phyloP scores from a whole-genome alignment of 2,888 invertebrate species.

The Teleiodes luculella region DNA sequence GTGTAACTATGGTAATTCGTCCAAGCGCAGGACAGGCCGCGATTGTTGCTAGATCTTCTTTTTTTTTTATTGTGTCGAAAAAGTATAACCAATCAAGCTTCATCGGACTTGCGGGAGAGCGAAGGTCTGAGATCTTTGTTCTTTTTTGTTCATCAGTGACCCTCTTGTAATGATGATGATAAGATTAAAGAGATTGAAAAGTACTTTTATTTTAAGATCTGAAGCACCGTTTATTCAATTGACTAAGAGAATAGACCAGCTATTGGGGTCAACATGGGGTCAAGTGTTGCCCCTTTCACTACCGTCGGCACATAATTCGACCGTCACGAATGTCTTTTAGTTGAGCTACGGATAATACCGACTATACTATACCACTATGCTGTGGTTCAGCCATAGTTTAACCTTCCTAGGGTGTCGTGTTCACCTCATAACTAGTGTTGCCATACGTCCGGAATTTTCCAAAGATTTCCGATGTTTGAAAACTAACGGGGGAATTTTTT shows the following conservation, averaged over 20 bases:
- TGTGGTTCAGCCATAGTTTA: background rate
- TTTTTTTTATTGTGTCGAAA: too few species aligned
- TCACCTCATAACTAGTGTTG: background rate
- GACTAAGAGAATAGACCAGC: constrained; percentile 13
- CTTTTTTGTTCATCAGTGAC: too few species aligned
- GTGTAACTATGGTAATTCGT: too few species aligned
- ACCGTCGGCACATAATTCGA: constrained; percentile 21
- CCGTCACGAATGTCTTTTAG: constrained; percentile 17
- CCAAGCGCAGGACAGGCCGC: too few species aligned
- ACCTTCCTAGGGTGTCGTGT: background rate
- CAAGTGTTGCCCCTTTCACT: constrained; percentile 27
- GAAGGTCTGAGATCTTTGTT: too few species aligned
- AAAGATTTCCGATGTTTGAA: too few species aligned
- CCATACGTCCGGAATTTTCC: background rate
- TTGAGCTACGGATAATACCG: background rate
- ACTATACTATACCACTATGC: background rate
- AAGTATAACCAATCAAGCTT: too few species aligned
- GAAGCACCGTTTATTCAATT: background rate
- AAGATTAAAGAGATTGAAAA: background rate
- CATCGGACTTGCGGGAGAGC: too few species aligned
- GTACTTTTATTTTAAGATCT: too few species aligned
- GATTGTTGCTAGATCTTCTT: too few species aligned
- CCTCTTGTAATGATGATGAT: too few species aligned
- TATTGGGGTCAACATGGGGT: constrained; percentile 15
- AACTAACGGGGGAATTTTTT: too few species aligned